Percentiles rank a stretch among this genome's conserved stretches.
These are phyloP conservation scores for Sternarchorhynchus goeldii DNA, from an alignment of 2,797 vertebrate genomes.

Conservation along the genomic window DNA sequence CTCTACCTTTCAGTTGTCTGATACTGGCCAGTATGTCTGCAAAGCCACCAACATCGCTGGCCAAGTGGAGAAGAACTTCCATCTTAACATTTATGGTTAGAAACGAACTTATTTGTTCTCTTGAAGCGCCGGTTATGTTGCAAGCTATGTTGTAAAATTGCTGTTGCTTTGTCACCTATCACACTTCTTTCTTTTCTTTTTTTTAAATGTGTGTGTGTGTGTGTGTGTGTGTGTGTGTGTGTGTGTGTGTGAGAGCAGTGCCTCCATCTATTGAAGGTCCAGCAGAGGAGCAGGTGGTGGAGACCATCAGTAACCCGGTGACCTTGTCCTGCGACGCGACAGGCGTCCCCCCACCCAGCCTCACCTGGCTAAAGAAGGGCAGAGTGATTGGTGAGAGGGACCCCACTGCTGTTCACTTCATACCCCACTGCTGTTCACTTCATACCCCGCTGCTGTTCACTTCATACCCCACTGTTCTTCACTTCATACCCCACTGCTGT, in stretches of 20 bases:
- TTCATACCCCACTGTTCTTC: no score
- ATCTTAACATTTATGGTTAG: slow-evolving; percentile 92
- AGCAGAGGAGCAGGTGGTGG: slow-evolving; percentile 77
- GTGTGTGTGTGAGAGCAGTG: slow-evolving; percentile 70
- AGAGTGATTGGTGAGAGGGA: slow-evolving; percentile 79
- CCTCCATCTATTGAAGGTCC: slow-evolving; percentile 89
- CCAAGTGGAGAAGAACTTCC: slow-evolving; percentile 93
- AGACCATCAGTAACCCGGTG: slow-evolving; percentile 87
- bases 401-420: no score
- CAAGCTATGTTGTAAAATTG: no score
- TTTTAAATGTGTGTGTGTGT: slow-evolving; percentile 6
- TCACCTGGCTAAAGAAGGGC: slow-evolving; percentile 89
- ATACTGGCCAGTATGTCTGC: slow-evolving; percentile 94
- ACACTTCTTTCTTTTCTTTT: no score
- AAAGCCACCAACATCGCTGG: slow-evolving; percentile 93
- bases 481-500: no score
- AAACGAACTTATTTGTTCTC: background rate
- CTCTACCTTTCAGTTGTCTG: slow-evolving; percentile 82
- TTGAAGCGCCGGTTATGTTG: background rate
- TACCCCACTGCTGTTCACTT: background rate
- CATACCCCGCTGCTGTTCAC: background rate
- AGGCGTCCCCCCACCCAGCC: slow-evolving; percentile 88
- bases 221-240: background rate
- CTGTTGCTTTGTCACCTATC: background rate
- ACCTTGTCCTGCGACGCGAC: slow-evolving; percentile 87